Evolutionary conservation across 1,140 invertebrate genomes (phyloP).

Genomic region (Meloidogyne hapla): DNA sequence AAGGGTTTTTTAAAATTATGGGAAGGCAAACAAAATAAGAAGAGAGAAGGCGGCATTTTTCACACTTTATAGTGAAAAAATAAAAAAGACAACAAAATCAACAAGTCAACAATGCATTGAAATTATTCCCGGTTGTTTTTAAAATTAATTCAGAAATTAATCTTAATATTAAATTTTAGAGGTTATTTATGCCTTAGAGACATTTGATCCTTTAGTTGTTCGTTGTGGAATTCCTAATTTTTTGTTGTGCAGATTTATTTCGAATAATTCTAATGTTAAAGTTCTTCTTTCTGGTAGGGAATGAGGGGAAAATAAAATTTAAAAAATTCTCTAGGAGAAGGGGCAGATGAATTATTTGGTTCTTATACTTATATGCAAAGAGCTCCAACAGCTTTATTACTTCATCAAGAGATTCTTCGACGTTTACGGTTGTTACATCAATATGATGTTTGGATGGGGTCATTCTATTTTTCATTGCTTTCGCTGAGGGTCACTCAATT

Average conservation of each 20-base stretch:
- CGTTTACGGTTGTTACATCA: conserved; percentile 57
- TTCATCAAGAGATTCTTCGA: conserved; percentile 60
- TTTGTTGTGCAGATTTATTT: conserved; percentile 60
- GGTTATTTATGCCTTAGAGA: conserved; percentile 61
- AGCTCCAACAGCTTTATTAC: conserved; percentile 55
- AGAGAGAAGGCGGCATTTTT: neutral
- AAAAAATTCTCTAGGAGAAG: conserved; percentile 42
- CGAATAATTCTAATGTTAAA: conserved; percentile 58
- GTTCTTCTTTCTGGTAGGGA: conserved; percentile 56
- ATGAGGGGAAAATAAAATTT: no score
- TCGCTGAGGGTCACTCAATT: no score
- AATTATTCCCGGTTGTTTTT: no score
- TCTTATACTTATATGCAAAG: conserved; percentile 63
- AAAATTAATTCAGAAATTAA: no score
- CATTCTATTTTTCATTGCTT: no score
- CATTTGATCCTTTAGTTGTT: conserved; percentile 61
- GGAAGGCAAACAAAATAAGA: neutral
- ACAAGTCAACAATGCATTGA: no score
- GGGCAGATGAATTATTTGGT: conserved; percentile 63
- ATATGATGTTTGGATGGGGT: conserved; percentile 63
- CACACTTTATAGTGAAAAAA: conserved; percentile 2
- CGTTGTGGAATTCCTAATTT: conserved; percentile 63
- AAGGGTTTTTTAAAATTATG: neutral
- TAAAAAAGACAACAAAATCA: neutral
- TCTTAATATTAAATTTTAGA: conserved; percentile 39